Evolutionary conservation across 2,888 invertebrate species (phyloP), one percentile per base, ranked within the genome.

Genomic region (Drosophila stalkeri): DNA sequence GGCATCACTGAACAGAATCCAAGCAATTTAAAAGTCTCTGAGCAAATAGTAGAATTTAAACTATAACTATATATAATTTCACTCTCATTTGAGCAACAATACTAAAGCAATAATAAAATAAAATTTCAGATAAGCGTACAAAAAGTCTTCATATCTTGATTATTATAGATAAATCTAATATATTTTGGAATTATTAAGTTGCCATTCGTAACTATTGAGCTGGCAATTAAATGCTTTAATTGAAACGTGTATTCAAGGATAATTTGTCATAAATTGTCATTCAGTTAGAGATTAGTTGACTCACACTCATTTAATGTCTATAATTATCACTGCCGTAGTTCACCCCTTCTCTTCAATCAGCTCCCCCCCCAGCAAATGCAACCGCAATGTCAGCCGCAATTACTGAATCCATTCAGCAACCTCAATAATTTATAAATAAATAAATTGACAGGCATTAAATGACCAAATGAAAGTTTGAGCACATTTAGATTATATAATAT

Each of bases 271-370:
- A 33, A 63, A 27, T 65, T 72, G 47, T 56, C 33, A 47, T 65
- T 78, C 49, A 63, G 46, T 60, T 66, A 20, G 43, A 47, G 66
- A 59, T 74, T 65, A 68, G 33, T 41, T 27, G n/a, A 9, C 33
- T 46, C 47, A 62, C 67, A 23, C 41, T 51, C 27, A 55, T 55
- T 65, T 71, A 33, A 57, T 55, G 67, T 8, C 23, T 37, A 35
- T 37, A 66, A 57, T 70, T 66, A 66, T 47, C 16, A 9, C 8
- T 12, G 4, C 57, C 39, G 33, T 35, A n/a, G 11, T 27, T 27
- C 4, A 1, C 54, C n/a, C 46, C 23, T 7, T 0, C 20, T 20
- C 12, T 44, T 44, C 18, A 1, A 14, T 6, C 56, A n/a, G 7
- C 12, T n/a, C 27, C n/a, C n/a, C n/a, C n/a, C 37, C 23, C 18